phyloP scores from a whole-genome alignment of 2,888 invertebrate species.

The Diplolepis rosae region DNA sequence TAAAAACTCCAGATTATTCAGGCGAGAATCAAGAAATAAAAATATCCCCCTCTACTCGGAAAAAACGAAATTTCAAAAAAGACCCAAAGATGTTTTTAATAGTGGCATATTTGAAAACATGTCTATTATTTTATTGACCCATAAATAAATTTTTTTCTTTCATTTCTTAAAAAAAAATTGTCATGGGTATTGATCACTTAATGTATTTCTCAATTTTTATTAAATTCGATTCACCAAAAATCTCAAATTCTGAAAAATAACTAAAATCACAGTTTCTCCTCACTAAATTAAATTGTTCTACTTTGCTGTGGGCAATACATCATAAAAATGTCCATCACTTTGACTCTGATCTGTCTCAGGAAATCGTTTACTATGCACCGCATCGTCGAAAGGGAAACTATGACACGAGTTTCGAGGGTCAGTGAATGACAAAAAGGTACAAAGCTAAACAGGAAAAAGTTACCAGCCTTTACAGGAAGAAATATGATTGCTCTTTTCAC shows the following conservation, averaged over 20 bases:
- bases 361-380: slow-evolving; percentile 25
- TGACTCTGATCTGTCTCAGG: neutral
- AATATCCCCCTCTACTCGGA: too few species aligned
- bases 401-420: neutral
- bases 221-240: slow-evolving; percentile 2
- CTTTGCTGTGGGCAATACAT: neutral
- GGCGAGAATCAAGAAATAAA: neutral
- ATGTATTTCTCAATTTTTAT: neutral
- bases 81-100: too few species aligned
- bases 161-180: too few species aligned
- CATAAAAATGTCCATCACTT: slow-evolving; percentile 7
- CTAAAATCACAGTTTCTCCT: neutral
- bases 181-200: too few species aligned
- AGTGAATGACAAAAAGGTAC: slow-evolving; percentile 17
- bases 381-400: neutral
- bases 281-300: neutral
- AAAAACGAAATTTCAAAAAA: neutral
- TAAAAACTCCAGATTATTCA: neutral
- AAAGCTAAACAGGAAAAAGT: neutral
- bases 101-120: too few species aligned
- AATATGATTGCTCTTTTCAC: slow-evolving; percentile 24
- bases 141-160: too few species aligned
- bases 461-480: slow-evolving; percentile 2
- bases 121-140: too few species aligned
- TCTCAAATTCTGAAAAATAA: neutral